phyloP scores from a whole-genome alignment of 1,140 invertebrate genomes.

The Campoletis sonorensis region DNA sequence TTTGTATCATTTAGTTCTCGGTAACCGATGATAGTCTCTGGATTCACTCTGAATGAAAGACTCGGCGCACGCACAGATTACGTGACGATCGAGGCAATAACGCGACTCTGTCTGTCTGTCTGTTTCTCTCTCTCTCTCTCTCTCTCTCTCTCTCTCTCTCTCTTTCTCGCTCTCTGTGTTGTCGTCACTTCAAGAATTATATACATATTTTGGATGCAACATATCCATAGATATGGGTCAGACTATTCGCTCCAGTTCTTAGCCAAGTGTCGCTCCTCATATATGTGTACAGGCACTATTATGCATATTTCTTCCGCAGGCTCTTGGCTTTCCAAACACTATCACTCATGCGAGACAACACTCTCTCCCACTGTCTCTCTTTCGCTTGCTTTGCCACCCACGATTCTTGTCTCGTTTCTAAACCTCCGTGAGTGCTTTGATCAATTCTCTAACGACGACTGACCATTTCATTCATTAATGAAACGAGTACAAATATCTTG shows the following conservation, averaged over 20 bases:
- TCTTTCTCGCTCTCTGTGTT: neutral
- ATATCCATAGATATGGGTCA: conserved; percentile 41
- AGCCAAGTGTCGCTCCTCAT: conserved; percentile 27
- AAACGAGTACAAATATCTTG: neutral
- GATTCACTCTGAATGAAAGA: conserved; percentile 31
- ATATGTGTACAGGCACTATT: neutral
- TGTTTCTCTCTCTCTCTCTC: neutral
- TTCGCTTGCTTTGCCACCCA: neutral
- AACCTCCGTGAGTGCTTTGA: neutral
- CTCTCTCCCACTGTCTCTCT: neutral
- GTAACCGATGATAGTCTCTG: neutral
- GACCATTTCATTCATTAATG: neutral
- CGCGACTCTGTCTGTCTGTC: neutral
- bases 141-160: neutral
- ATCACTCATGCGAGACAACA: conserved; percentile 8
- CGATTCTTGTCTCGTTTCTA: neutral
- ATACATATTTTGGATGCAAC: neutral
- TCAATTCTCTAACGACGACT: neutral
- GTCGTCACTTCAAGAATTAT: neutral
- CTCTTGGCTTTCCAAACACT: conserved; percentile 9
- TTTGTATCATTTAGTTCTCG: neutral
- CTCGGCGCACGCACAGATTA: conserved; percentile 17
- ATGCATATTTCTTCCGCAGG: conserved; percentile 16
- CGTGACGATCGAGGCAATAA: neutral
- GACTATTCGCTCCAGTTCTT: conserved; percentile 42